Evolutionary conservation across 2,888 invertebrate species (phyloP).

Genomic region (Synergus gifuensis): DNA sequence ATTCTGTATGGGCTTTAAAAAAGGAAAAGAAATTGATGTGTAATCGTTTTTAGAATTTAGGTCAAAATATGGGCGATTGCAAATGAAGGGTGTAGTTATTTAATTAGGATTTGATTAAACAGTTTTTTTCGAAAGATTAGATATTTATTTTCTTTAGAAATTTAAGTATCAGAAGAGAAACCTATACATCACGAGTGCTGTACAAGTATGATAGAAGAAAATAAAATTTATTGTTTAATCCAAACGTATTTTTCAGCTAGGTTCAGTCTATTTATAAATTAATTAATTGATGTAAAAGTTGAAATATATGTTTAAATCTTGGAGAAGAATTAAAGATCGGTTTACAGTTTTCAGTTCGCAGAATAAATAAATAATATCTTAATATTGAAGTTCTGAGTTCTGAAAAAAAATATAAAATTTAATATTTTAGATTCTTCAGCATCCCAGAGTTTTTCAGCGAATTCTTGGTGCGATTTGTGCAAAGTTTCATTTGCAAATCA

Average conservation of each 20-base stretch:
- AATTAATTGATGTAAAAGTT: too few species aligned
- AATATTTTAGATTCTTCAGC: conserved; percentile 25
- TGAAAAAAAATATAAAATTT: conserved; percentile 15
- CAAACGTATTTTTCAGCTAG: background rate
- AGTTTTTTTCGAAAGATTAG: background rate
- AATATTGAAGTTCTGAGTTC: background rate
- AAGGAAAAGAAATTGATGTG: background rate
- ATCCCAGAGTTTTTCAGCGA: conserved; percentile 12
- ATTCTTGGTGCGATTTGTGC: conserved; percentile 62
- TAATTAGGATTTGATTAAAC: background rate
- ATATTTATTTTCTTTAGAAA: conserved; percentile 20
- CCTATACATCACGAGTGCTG: background rate
- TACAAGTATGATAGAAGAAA: conserved; percentile 16
- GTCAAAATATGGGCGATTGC: background rate
- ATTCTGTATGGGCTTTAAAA: background rate
- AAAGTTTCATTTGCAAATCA: conserved; percentile 67
- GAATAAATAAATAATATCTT: conserved; percentile 5
- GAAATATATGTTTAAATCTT: background rate
- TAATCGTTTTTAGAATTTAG: conserved; percentile 27
- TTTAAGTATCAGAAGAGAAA: background rate
- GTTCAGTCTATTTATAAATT: background rate
- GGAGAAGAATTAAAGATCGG: conserved; percentile 30
- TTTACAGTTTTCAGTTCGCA: conserved; percentile 43
- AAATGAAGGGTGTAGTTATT: background rate
- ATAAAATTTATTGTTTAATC: conserved; percentile 20